Evolutionary conservation across 2,888 invertebrate genomes (phyloP).

Genomic region (Chaetoderma sp.): DNA sequence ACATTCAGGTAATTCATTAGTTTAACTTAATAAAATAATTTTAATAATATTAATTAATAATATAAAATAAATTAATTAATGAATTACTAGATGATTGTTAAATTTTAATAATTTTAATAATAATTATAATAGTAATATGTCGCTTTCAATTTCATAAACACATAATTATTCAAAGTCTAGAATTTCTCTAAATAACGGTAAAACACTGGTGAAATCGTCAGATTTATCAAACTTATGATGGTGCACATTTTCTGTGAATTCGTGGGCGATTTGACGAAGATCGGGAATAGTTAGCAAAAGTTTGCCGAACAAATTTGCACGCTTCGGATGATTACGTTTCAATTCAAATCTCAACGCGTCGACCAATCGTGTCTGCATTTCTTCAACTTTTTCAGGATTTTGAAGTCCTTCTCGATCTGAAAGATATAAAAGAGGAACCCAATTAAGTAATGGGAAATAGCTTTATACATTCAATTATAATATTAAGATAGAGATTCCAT

Average conservation of each 20-base stretch:
- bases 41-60: too few relatives aligned
- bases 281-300: conserved; percentile 54
- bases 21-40: too few relatives aligned
- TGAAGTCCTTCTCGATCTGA: conserved; percentile 5
- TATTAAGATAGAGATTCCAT: too few relatives aligned
- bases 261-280: conserved; percentile 51
- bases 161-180: conserved; percentile 5
- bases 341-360: conserved; percentile 53
- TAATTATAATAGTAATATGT: too few relatives aligned
- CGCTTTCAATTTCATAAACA: too few relatives aligned
- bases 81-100: too few relatives aligned
- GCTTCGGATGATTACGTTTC: conserved; percentile 59
- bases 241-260: conserved; percentile 45
- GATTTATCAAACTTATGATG: conserved; percentile 4
- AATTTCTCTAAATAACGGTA: conserved; percentile 4
- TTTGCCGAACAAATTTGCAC: conserved; percentile 48
- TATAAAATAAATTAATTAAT: too few relatives aligned
- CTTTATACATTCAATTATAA: too few relatives aligned
- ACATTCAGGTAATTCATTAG: too few relatives aligned
- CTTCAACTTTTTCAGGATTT: conserved; percentile 39
- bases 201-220: not conserved
- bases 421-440: too few relatives aligned
- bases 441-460: too few relatives aligned
- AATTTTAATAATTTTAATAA: too few relatives aligned
- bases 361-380: conserved; percentile 49